Conservation (phyloP, 1,140 invertebrate genomes). For the Vollenhovia emeryi region DNA sequence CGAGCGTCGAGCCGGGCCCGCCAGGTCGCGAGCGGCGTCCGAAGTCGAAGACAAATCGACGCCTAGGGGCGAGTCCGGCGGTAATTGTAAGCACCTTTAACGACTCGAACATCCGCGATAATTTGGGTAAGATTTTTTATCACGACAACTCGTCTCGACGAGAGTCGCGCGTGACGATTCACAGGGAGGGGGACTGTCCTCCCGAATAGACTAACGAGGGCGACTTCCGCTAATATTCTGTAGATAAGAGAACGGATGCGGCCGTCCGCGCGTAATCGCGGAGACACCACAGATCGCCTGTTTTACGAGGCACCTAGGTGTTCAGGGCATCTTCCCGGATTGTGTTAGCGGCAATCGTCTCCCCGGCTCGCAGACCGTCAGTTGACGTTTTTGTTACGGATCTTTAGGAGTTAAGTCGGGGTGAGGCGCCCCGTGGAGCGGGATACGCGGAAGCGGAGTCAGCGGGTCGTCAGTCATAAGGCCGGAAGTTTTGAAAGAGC, state of each 20-base stretch:
- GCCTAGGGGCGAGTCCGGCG: neutral
- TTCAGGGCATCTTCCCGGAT: neutral
- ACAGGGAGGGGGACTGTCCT: too few relatives aligned
- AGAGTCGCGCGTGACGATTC: neutral
- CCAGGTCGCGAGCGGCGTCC: neutral
- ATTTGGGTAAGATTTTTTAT: conserved; percentile 47
- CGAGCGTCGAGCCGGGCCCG: neutral
- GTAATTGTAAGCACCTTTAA: conserved; percentile 32
- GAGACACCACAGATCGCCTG: neutral
- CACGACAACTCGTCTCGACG: neutral
- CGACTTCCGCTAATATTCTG: neutral
- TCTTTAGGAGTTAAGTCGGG: conserved; percentile 33
- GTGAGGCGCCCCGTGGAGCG: too few relatives aligned
- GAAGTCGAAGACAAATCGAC: conserved; percentile 7
- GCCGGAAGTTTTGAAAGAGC: too few relatives aligned
- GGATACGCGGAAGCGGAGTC: too few relatives aligned
- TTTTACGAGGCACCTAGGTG: neutral
- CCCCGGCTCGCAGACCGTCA: neutral
- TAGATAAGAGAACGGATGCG: neutral
- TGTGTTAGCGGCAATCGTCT: neutral
- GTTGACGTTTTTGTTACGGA: conserved; percentile 58
- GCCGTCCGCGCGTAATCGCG: neutral
- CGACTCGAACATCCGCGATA: neutral
- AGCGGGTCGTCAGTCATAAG: too few relatives aligned
- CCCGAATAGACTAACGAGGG: neutral